Base-by-base conservation (phyloP, 1,140 invertebrate species). In the Drosophila grimshawi region DNA sequence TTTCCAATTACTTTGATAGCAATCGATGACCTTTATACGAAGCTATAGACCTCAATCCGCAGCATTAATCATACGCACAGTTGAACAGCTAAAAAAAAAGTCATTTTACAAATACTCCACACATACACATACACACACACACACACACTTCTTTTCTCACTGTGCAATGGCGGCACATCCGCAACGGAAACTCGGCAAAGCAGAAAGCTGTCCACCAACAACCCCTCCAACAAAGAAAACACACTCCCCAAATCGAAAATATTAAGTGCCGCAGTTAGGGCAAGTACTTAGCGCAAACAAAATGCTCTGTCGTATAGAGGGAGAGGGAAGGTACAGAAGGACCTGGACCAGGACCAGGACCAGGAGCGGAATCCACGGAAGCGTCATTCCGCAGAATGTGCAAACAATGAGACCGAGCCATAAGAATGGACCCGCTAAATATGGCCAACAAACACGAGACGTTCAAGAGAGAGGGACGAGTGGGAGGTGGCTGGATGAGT, bases 221-320 rank as follows among this genome's bases (percentile, higher is more conserved):
- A 41, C 19, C 19, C 19, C 19, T 19, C 19, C 19, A 10, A 41
- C 5, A 41, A 10, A 41, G 7, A 41, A 41, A 63, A 33, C 48
- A 72, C 59, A 86, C 61, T 52, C 70, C n/a, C 39, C 67, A 52
- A 82, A 63, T 86, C 82, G 81, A 86, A 88, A 86, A 80, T 86
- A 83, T 80, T 82, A 86, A 86, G 82, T 86, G 76, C 80, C 83
- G 63, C 76, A 79, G 82, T 81, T 86, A 73, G 82, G 63, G 48
- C 83, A 66, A 86, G 82, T 86, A 88, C 83, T 89, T 83, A 89
- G 60, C 68, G 59, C 76, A 60, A 80, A 69, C 82, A 88, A 83
- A 79, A 76, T 71, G 57, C 51, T 41, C 37, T n/a, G 43, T 45
- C n/a, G 29, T 30, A 32, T 27, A 63, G 43, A 32, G 5, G 32